Conservation (phyloP, 2,797 vertebrate species). For the Lacerta viridis region DNA sequence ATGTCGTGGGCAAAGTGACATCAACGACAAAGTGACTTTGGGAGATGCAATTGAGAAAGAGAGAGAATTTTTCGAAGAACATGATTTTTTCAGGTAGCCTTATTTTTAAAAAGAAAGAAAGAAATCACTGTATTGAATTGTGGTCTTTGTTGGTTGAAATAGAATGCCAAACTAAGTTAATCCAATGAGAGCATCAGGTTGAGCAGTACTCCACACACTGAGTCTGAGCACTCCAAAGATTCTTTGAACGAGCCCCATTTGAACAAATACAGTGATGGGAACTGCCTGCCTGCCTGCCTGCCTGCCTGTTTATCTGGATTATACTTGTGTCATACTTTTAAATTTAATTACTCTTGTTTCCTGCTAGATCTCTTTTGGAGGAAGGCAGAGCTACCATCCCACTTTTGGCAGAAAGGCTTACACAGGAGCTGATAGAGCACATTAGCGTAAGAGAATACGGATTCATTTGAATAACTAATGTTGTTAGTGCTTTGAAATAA, state of each 20-base stretch:
- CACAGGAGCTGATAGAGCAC: conserved; percentile 84
- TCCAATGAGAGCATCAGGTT: not conserved
- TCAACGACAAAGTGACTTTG: conserved; percentile 77
- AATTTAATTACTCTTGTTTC: conserved; percentile 3
- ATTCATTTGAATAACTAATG: not conserved
- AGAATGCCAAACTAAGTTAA: not conserved
- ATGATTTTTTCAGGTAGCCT: conserved; percentile 76
- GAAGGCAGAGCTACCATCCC: conserved; percentile 82
- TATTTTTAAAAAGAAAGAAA: not conserved
- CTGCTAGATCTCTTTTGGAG: conserved; percentile 76
- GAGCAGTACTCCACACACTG: not conserved
- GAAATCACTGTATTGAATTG: no score
- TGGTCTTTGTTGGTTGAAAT: no score
- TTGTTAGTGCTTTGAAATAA: not conserved
- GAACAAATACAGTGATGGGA: not conserved
- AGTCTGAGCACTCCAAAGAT: not conserved
- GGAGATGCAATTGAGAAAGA: conserved; percentile 80
- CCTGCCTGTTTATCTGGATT: not conserved
- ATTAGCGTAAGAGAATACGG: conserved; percentile 77
- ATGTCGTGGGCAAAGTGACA: conserved; percentile 86
- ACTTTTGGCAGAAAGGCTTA: conserved; percentile 85
- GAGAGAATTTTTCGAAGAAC: conserved; percentile 79
- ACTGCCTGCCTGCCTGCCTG: no score
- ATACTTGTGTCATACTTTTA: not conserved
- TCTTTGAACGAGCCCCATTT: no score